Base-by-base conservation (phyloP, 2,888 invertebrate species). In the Steinernema carpocapsae region DNA sequence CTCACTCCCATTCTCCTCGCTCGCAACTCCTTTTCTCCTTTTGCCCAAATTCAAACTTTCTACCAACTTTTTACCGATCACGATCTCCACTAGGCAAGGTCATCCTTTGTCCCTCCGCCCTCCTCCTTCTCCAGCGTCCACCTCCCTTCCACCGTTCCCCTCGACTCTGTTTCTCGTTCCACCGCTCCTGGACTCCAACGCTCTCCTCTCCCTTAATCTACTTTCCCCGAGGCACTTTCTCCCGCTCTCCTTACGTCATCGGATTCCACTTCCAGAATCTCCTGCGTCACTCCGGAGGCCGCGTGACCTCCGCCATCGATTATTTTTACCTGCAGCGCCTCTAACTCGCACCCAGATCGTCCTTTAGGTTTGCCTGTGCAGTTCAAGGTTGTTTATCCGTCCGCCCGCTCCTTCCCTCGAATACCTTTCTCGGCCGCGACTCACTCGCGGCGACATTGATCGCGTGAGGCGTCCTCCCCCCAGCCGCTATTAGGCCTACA, bases 221-320 rank as follows among this genome's bases (percentile, higher is more conserved):
- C 48, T 64, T n/a, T 26, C 64, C 64, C 64, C 29, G 26, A 14
- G 64, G 64, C 64, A 29, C 37, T 64, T 64, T 29, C 19, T 48
- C 48, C 48, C 14, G n/a, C 37, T n/a, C 17, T 14, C 6, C 22
- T 4, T 2, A 56, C 64, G 64, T 64, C 64, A 64, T 17, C 29
- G 64, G 17, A 64, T 64, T 64, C 64, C 37, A n/a, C 48, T 48
- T 64, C 29, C 64, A 64, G 64, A 32, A 37, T 29, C 64, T 6
- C 4, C 32, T 1, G 32, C 64, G 64, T 32, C 64, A 32, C 29
- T 64, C 64, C 56, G 22, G 56, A 12, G 26, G 6, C 14, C 14
- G n/a, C 48, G n/a, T 19, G 48, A 48, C 19, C 19, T 48, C 56
- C 56, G 24, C 26, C 56, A 56, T 26, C 24, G 48, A 19, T 19